Conservation (phyloP, 2,888 invertebrate species). For the Allolobophora icterica region DNA sequence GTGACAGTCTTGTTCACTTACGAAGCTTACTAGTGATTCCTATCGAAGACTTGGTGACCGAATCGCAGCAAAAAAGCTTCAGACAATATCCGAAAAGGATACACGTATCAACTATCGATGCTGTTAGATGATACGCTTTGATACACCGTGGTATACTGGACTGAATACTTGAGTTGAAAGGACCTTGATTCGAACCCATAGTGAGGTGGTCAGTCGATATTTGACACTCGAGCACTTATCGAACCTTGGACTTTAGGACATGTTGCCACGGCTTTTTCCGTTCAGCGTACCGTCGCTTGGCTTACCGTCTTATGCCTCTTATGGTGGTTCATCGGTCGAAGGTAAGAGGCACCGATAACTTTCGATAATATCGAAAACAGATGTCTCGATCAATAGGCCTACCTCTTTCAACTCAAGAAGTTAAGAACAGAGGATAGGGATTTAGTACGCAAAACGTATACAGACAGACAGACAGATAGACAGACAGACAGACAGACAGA, state of each 20-base stretch:
- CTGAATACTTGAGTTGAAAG: background rate
- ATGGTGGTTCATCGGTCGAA: conserved; percentile 20
- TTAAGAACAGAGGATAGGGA: background rate
- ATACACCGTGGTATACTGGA: background rate
- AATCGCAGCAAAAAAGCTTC: background rate
- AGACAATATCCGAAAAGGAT: background rate
- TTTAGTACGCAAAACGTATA: no score
- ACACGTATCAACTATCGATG: background rate
- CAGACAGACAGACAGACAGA: background rate
- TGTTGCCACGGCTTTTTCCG: conserved; percentile 14
- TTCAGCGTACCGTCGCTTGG: background rate
- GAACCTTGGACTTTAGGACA: background rate
- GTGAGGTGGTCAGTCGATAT: background rate
- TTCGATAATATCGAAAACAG: background rate
- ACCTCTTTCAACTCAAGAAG: background rate
- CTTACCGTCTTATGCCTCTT: conserved; percentile 14
- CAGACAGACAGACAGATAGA: background rate
- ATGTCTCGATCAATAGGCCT: background rate
- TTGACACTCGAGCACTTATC: background rate
- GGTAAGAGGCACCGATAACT: background rate
- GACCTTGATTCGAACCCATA: background rate
- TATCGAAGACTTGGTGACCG: background rate
- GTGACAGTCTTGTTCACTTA: background rate
- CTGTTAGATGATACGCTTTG: background rate
- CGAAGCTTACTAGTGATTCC: background rate